Percentiles rank a stretch among this genome's conserved stretches.
These are phyloP conservation scores for Diplosoma virens DNA, from an alignment of 23 tunicate genomes.

Conservation along the genomic window DNA sequence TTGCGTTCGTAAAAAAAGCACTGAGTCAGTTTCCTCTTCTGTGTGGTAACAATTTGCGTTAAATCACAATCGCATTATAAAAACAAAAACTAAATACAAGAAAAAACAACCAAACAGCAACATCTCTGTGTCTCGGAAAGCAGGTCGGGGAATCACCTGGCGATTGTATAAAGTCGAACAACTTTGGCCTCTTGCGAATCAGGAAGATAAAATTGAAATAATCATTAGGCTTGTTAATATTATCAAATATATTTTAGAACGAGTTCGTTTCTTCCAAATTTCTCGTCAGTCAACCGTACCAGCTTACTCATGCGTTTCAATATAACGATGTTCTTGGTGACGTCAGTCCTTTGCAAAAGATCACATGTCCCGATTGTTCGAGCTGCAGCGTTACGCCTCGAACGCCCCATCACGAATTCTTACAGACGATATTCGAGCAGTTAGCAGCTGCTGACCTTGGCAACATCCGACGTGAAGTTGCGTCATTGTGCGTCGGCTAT, in stretches of 20 bases:
- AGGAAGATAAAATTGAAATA: too few relatives aligned
- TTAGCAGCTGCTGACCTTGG: slow-evolving; percentile 1
- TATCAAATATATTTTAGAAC: slow-evolving; percentile 14
- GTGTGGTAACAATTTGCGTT: too few relatives aligned
- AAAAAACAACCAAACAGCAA: too few relatives aligned
- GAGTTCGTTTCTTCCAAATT: neutral
- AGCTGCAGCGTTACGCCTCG: slow-evolving; percentile 15
- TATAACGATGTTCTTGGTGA: slow-evolving; percentile 19
- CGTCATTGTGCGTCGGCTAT: slow-evolving; percentile 15
- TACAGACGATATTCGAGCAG: slow-evolving; percentile 41
- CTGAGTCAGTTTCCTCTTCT: too few relatives aligned
- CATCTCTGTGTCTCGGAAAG: too few relatives aligned
- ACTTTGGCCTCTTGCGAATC: too few relatives aligned
- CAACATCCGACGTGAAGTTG: slow-evolving; percentile 7
- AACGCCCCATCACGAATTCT: slow-evolving; percentile 49
- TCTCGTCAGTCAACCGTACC: slow-evolving; percentile 42
- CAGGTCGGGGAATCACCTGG: too few relatives aligned
- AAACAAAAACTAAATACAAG: too few relatives aligned
- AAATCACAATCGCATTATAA: too few relatives aligned
- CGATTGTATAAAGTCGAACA: too few relatives aligned
- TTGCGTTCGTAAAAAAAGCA: too few relatives aligned
- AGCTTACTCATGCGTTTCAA: slow-evolving; percentile 43
- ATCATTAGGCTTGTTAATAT: too few relatives aligned
- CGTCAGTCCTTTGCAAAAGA: neutral
- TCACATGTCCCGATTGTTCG: neutral